phyloP scores from a whole-genome alignment of 2,797 vertebrate species.

The Danio albolineatus region DNA sequence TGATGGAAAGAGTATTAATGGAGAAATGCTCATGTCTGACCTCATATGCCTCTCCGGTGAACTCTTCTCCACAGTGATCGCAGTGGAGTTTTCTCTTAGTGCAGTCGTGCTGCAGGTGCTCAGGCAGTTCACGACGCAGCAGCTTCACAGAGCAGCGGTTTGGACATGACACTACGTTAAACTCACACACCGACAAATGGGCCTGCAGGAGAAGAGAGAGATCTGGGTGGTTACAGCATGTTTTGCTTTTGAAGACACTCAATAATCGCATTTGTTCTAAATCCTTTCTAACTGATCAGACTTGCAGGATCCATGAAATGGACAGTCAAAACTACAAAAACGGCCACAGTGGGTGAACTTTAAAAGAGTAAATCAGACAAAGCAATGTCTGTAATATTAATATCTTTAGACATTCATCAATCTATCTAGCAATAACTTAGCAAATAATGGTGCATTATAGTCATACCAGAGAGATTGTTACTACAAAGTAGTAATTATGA shows the following conservation, averaged over 20 bases:
- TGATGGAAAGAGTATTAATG: not conserved
- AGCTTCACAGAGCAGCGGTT: conserved; percentile 94
- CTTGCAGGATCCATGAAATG: too few species aligned
- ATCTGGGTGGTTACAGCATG: not conserved
- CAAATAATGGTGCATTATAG: too few species aligned
- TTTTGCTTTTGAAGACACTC: not conserved
- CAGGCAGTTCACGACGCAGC: conserved; percentile 90
- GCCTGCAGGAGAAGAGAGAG: conserved; percentile 72
- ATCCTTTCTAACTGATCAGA: too few species aligned
- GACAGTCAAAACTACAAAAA: too few species aligned
- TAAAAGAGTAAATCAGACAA: too few species aligned
- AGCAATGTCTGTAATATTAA: too few species aligned
- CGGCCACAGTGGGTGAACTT: too few species aligned
- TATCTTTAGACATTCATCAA: too few species aligned
- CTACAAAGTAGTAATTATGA: too few species aligned
- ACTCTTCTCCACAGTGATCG: conserved; percentile 93
- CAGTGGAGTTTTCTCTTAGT: conserved; percentile 94
- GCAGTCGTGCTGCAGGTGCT: conserved; percentile 95
- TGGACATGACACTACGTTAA: conserved; percentile 95
- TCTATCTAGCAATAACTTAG: too few species aligned
- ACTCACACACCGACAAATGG: conserved; percentile 92
- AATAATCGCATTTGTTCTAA: too few species aligned
- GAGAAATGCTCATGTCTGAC: conserved; percentile 69
- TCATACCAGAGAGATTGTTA: too few species aligned
- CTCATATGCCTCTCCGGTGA: conserved; percentile 95